A percentile compares a stretch with the other conserved stretches of the same genome.
These are phyloP conservation scores for Anguilla anguilla DNA, from an alignment of 2,797 vertebrate genomes.

Conservation along the genomic window DNA sequence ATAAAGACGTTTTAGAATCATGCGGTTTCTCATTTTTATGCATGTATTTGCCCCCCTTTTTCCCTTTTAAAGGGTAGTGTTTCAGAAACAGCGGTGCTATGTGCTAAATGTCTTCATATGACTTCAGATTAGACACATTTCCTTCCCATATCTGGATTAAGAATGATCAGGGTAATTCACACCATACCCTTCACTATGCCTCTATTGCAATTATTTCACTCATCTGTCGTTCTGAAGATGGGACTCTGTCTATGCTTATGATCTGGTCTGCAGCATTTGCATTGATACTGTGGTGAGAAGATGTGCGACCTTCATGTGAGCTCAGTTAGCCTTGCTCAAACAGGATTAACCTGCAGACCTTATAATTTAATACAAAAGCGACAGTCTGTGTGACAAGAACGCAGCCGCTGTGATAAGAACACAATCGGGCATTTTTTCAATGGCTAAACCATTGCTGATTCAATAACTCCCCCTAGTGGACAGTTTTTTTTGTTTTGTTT, in stretches of 20 bases:
- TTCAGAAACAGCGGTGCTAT: background rate
- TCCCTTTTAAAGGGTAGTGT: background rate
- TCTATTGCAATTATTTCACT: background rate
- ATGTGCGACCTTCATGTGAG: background rate
- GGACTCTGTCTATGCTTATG: background rate
- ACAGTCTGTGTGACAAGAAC: background rate
- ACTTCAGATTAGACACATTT: no score
- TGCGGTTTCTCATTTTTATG: conserved; percentile 44
- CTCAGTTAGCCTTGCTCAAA: background rate
- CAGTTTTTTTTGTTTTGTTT: no score
- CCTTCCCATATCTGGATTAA: no score
- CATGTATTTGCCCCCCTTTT: background rate
- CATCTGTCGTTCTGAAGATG: background rate
- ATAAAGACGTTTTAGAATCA: conserved; percentile 77
- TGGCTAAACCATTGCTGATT: background rate
- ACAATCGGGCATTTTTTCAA: background rate
- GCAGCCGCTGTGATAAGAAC: background rate
- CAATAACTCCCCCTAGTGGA: background rate
- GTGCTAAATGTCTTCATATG: no score
- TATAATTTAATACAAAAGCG: background rate
- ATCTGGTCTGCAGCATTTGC: background rate
- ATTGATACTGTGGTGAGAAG: no score
- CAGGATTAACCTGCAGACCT: background rate
- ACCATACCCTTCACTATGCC: no score
- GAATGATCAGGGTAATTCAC: no score